phyloP scores from a whole-genome alignment of 2,113 vertebrate genomes.

The Choloepus hoffmanni region DNA sequence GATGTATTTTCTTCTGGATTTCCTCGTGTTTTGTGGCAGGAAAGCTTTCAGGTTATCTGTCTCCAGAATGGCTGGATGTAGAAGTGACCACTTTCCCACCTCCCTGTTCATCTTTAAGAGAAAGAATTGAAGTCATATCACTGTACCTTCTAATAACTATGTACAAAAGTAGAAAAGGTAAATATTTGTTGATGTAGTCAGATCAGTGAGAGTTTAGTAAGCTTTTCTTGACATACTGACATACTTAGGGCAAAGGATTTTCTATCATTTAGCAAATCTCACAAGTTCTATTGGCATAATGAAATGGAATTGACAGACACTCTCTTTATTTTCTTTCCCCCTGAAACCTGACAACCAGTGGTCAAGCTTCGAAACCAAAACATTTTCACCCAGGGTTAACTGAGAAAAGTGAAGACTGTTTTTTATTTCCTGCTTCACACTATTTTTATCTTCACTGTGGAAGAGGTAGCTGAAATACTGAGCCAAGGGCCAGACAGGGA shows the following conservation, averaged over 20 bases:
- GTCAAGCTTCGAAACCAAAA: slow-evolving; percentile 38
- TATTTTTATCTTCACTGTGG: neutral
- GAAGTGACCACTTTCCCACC: neutral
- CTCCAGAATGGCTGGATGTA: neutral
- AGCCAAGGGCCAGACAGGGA: neutral
- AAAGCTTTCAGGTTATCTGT: neutral
- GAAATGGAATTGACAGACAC: slow-evolving; percentile 40
- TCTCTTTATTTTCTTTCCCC: slow-evolving; percentile 11
- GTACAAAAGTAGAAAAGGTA: slow-evolving; percentile 46
- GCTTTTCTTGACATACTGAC: slow-evolving; percentile 27
- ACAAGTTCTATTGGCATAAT: slow-evolving; percentile 47
- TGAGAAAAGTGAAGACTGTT: neutral
- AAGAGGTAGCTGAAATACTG: neutral
- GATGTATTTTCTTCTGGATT: neutral
- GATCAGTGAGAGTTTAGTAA: slow-evolving; percentile 39
- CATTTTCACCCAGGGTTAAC: neutral
- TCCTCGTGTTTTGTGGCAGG: neutral
- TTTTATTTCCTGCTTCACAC: neutral
- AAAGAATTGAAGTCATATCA: neutral
- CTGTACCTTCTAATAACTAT: slow-evolving; percentile 18
- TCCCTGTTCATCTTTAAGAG: slow-evolving; percentile 25
- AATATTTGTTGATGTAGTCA: slow-evolving; percentile 43
- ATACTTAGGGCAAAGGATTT: neutral
- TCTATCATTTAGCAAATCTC: slow-evolving; percentile 45
- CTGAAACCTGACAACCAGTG: neutral